These are phyloP conservation scores for Osmerus mordax DNA, from an alignment of 2,113 vertebrate species.

Conservation along the genomic window DNA sequence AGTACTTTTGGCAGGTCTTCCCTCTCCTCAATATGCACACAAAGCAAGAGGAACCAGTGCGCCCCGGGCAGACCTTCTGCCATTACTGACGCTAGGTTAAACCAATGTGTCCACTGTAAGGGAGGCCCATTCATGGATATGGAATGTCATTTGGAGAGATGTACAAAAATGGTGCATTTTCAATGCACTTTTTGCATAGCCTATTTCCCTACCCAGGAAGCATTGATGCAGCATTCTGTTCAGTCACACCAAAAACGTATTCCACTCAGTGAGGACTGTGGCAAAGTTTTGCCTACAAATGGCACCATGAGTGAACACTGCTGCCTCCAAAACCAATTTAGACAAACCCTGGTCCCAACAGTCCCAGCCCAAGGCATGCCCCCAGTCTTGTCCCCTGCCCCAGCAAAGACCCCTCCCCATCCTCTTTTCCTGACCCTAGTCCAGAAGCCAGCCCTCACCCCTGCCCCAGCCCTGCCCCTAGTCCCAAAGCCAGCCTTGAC, in stretches of 20 bases:
- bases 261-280: too few species aligned
- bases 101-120: conserved; percentile 53
- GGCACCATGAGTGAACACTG: too few species aligned
- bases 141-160: conserved; percentile 43
- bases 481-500: not conserved
- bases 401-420: conserved; percentile 14
- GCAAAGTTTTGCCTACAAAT: too few species aligned
- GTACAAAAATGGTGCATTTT: conserved; percentile 26
- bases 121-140: conserved; percentile 49
- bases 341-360: too few species aligned
- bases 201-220: conserved; percentile 27
- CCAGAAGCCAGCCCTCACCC: too few species aligned
- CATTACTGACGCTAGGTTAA: not conserved
- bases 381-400: conserved; percentile 34
- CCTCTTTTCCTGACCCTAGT: not conserved
- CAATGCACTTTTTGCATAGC: conserved; percentile 49
- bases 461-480: conserved; percentile 19
- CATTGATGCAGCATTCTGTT: conserved; percentile 49
- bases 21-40: not conserved
- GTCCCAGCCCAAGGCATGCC: too few species aligned
- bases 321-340: too few species aligned
- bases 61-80: not conserved
- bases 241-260: conserved; percentile 11
- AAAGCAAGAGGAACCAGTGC: not conserved
- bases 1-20: conserved; percentile 35